Evolutionary conservation across 2,797 vertebrate species (phyloP).

Genomic region (Sibirionetta formosa): DNA sequence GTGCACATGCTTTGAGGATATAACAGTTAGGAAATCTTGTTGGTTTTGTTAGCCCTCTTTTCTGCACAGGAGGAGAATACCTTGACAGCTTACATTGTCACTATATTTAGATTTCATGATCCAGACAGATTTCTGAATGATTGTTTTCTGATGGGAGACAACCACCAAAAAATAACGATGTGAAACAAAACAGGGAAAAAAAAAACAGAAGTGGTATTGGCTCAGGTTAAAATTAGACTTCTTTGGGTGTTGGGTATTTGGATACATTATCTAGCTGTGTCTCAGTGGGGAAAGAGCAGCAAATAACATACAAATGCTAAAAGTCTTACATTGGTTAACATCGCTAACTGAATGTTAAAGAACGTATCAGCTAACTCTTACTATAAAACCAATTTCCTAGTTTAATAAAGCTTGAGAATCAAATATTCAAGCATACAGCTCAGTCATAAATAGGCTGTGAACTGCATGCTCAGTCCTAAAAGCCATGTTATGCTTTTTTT

Average conservation of each 20-base stretch:
- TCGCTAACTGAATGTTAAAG: constrained; percentile 1
- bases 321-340: background rate
- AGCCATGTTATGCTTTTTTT: background rate
- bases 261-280: background rate
- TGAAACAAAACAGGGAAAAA: fast-evolving
- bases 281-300: background rate
- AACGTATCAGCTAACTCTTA: background rate
- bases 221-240: background rate
- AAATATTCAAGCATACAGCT: background rate
- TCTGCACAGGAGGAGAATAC: background rate
- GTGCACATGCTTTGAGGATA: background rate
- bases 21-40: background rate
- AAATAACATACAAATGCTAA: background rate
- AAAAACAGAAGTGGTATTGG: background rate
- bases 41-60: background rate
- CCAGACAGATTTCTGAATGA: background rate
- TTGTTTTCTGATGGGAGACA: background rate
- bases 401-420: constrained; percentile 1
- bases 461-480: background rate
- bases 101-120: background rate
- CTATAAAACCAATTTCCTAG: constrained; percentile 6
- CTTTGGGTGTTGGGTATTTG: background rate
- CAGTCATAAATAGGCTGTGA: constrained; percentile 14
- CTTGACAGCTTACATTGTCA: background rate
- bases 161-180: background rate